These are phyloP conservation scores for Hycleus cichorii DNA, from an alignment of 1,140 invertebrate species.

Conservation along the genomic window DNA sequence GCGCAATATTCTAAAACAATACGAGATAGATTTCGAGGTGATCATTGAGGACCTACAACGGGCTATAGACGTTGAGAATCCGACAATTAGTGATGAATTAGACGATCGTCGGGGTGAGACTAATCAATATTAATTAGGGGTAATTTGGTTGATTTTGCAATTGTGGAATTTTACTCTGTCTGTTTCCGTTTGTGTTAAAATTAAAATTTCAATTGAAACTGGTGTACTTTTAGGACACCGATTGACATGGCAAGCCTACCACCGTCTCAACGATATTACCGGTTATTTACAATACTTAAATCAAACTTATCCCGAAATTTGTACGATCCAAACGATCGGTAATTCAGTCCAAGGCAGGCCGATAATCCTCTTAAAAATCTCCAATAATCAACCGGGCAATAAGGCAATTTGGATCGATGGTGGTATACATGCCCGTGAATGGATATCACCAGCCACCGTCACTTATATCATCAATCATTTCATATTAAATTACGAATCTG, in stretches of 20 bases:
- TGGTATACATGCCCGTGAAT: slow-evolving; percentile 87
- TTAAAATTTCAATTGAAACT: neutral
- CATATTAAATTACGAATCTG: slow-evolving; percentile 60
- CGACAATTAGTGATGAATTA: slow-evolving; percentile 50
- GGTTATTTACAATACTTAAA: slow-evolving; percentile 69
- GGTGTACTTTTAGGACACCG: slow-evolving; percentile 54
- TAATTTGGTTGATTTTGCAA: too few relatives aligned
- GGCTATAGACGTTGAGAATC: slow-evolving; percentile 71
- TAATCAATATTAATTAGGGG: neutral
- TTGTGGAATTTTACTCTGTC: too few relatives aligned
- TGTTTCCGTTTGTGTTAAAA: too few relatives aligned
- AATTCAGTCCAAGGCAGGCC: slow-evolving; percentile 66
- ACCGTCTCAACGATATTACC: slow-evolving; percentile 62
- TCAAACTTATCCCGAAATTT: slow-evolving; percentile 60
- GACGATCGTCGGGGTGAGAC: slow-evolving; percentile 63
- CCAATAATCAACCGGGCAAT: slow-evolving; percentile 52
- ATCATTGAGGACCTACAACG: slow-evolving; percentile 67
- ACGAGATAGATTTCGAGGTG: slow-evolving; percentile 56
- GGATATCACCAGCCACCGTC: slow-evolving; percentile 82
- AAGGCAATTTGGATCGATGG: slow-evolving; percentile 58
- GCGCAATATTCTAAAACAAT: slow-evolving; percentile 43
- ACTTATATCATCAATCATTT: slow-evolving; percentile 77
- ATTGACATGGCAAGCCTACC: slow-evolving; percentile 76
- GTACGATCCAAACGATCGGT: slow-evolving; percentile 65
- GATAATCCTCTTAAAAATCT: slow-evolving; percentile 63